These are phyloP conservation scores for Netelia melanura DNA, from an alignment of 2,888 invertebrate species.

Conservation along the genomic window DNA sequence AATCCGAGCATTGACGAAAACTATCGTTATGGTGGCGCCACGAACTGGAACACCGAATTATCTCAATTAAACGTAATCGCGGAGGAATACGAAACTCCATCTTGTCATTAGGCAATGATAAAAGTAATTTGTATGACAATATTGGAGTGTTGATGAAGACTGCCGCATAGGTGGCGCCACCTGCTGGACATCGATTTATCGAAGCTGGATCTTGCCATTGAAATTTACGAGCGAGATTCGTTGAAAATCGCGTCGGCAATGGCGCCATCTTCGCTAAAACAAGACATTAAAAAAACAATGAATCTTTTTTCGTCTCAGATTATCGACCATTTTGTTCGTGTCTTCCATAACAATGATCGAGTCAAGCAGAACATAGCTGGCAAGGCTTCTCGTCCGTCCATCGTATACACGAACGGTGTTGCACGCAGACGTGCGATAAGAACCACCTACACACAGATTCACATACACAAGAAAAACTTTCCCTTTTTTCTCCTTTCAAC, in stretches of 20 bases:
- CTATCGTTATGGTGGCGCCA: not conserved
- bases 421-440: not conserved
- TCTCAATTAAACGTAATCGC: not conserved
- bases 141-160: not conserved
- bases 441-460: not conserved
- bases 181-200: not conserved
- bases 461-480: slow-evolving; percentile 11
- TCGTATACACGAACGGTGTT: not conserved
- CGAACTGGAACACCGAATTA: not conserved
- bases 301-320: not conserved
- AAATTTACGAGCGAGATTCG: not conserved
- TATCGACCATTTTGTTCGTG: not conserved
- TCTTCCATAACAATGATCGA: not conserved
- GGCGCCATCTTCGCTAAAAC: not conserved
- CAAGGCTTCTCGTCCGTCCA: not conserved
- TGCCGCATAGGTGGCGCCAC: not conserved
- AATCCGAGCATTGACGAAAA: not conserved
- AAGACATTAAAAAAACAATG: not conserved
- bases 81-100: not conserved
- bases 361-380: not conserved
- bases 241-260: not conserved
- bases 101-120: not conserved
- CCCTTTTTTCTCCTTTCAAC: not conserved
- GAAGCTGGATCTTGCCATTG: too few species aligned
- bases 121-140: not conserved